Percentiles rank a stretch among this genome's conserved stretches.
phyloP scores from a whole-genome alignment of 2,888 invertebrate species.

The Euplexia lucipara region DNA sequence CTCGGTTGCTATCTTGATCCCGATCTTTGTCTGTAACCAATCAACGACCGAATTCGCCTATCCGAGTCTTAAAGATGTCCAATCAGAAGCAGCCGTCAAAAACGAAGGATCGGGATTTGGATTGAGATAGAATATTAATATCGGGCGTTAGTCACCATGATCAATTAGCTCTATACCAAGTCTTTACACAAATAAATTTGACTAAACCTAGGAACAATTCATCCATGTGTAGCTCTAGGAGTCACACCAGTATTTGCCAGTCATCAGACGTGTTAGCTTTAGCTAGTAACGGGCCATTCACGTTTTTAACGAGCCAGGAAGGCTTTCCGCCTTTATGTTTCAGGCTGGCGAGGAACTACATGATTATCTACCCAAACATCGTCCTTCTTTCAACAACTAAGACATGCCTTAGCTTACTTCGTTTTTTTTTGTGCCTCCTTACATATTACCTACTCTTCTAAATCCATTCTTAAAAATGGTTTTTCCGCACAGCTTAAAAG shows the following conservation, averaged over 20 bases:
- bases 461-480: too few relatives aligned
- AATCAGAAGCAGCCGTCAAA: too few relatives aligned
- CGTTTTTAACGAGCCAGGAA: constrained; percentile 26
- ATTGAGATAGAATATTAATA: too few relatives aligned
- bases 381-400: constrained; percentile 6
- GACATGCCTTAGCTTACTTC: not conserved
- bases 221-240: not conserved
- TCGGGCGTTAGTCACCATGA: too few relatives aligned
- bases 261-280: constrained; percentile 39
- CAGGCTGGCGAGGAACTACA: not conserved
- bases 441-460: too few relatives aligned
- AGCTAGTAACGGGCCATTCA: constrained; percentile 26
- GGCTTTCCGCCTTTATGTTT: constrained; percentile 23
- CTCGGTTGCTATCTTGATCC: too few relatives aligned
- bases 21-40: too few relatives aligned
- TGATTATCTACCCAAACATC: not conserved
- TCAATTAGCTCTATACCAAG: too few relatives aligned
- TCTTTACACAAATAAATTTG: not conserved
- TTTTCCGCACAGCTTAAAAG: too few relatives aligned
- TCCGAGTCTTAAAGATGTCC: too few relatives aligned
- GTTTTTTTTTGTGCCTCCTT: constrained; percentile 9
- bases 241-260: constrained; percentile 19
- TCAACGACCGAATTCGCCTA: too few relatives aligned
- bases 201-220: not conserved
- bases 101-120: too few relatives aligned